Conservation (phyloP, 1,140 invertebrate genomes). For the Pemphigus obesinymphae region DNA sequence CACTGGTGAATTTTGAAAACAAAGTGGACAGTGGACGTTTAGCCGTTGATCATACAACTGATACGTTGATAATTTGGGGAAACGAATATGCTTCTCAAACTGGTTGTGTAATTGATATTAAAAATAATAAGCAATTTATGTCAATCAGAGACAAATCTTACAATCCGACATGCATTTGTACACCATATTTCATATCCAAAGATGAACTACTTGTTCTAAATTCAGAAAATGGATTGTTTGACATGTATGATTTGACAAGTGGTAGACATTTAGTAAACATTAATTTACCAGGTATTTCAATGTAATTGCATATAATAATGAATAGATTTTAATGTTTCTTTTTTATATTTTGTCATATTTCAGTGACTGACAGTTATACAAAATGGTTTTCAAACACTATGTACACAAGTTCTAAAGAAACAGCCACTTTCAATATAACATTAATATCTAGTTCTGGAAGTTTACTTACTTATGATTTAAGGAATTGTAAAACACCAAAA, state of each 20-base stretch:
- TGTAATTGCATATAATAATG: not conserved
- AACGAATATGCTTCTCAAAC: not conserved
- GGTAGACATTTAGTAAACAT: not conserved
- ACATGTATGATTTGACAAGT: not conserved
- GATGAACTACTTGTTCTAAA: constrained; percentile 18
- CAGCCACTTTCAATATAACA: not conserved
- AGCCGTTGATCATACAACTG: constrained; percentile 14
- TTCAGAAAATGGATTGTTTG: constrained; percentile 3
- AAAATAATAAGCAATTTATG: not conserved
- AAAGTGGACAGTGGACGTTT: constrained; percentile 1
- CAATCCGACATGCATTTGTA: not conserved
- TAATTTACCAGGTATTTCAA: not conserved
- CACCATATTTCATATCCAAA: constrained; percentile 20
- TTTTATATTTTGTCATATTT: not conserved
- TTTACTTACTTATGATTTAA: constrained; percentile 5
- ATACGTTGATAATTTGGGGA: constrained; percentile 18
- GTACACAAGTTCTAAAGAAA: constrained; percentile 13
- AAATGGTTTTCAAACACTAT: constrained; percentile 30
- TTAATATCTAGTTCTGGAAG: constrained; percentile 11
- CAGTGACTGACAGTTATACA: not conserved
- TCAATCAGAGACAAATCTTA: not conserved
- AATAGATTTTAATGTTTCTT: not conserved
- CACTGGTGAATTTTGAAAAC: not conserved
- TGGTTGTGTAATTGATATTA: constrained; percentile 1
- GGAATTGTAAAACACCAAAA: not conserved